phyloP scores from a whole-genome alignment of 1,140 invertebrate genomes.

The Penaeus japonicus region DNA sequence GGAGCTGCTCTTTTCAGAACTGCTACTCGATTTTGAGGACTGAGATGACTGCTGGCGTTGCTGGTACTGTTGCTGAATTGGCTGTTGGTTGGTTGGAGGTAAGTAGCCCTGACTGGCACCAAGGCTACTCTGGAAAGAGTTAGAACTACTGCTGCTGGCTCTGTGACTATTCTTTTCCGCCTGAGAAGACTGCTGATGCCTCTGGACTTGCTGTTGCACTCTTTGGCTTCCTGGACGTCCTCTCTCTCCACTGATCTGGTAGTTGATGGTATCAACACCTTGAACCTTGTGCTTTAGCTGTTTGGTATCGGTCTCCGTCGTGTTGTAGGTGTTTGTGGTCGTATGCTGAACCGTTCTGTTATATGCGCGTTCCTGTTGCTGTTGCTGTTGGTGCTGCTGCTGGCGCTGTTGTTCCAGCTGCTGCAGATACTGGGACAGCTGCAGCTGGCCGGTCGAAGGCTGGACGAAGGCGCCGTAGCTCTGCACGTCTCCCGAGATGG shows the following conservation, averaged over 20 bases:
- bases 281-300: not conserved
- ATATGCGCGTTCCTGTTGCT: not conserved
- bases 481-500: constrained; percentile 39
- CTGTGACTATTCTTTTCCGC: no score
- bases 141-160: constrained; percentile 18
- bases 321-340: constrained; percentile 23
- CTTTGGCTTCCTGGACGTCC: not conserved
- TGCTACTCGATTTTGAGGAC: not conserved
- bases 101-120: not conserved
- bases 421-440: not conserved
- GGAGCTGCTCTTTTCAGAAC: constrained; percentile 3
- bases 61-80: constrained; percentile 3
- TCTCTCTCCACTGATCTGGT: not conserved
- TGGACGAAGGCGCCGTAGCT: constrained; percentile 45
- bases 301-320: not conserved
- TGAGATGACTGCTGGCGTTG: constrained; percentile 29
- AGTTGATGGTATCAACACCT: not conserved
- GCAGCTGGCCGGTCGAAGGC: constrained; percentile 3
- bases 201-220: not conserved
- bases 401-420: constrained; percentile 29
- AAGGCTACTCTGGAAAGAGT: not conserved
- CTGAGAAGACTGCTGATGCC: not conserved
- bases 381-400: constrained; percentile 24
- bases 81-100: not conserved
- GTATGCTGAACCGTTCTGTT: constrained; percentile 27